Evolutionary conservation across 2,888 invertebrate genomes (phyloP).

Genomic region (Chouioia cunea): DNA sequence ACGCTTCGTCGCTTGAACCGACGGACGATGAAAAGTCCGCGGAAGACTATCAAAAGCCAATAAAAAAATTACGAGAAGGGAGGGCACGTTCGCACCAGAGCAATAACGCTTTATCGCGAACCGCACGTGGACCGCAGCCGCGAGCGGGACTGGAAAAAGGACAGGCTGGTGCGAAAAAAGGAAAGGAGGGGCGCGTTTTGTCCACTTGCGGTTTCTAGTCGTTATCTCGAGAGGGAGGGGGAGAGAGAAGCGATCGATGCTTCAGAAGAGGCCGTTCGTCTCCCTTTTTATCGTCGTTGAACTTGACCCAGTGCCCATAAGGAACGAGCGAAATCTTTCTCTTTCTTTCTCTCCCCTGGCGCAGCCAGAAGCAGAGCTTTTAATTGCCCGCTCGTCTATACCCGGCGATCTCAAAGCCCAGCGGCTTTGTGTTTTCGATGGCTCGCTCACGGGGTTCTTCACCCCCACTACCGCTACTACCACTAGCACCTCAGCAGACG

Average conservation of each 20-base stretch:
- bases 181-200: constrained; percentile 3
- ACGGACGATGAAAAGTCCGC: neutral
- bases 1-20: too few relatives aligned
- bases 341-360: constrained; percentile 45
- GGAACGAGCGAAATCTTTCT: constrained; percentile 60
- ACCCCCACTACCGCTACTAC: too few relatives aligned
- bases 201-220: constrained; percentile 49
- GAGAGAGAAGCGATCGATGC: constrained; percentile 55
- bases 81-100: neutral
- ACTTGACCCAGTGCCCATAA: constrained; percentile 63
- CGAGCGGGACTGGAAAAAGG: constrained; percentile 31
- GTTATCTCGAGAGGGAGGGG: constrained; percentile 57
- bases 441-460: neutral
- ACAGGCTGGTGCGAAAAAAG: neutral
- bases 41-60: constrained; percentile 1
- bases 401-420: too few relatives aligned
- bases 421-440: constrained; percentile 24
- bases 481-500: too few relatives aligned
- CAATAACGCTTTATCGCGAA: constrained; percentile 6
- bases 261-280: constrained; percentile 56
- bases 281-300: constrained; percentile 53
- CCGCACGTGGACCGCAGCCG: constrained; percentile 43
- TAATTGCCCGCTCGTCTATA: constrained; percentile 16
- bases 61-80: constrained; percentile 27
- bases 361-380: constrained; percentile 11